Percentiles rank a stretch among this genome's conserved stretches.
phyloP scores from a whole-genome alignment of 1,140 invertebrate genomes.

The Cecropterus lyciades region DNA sequence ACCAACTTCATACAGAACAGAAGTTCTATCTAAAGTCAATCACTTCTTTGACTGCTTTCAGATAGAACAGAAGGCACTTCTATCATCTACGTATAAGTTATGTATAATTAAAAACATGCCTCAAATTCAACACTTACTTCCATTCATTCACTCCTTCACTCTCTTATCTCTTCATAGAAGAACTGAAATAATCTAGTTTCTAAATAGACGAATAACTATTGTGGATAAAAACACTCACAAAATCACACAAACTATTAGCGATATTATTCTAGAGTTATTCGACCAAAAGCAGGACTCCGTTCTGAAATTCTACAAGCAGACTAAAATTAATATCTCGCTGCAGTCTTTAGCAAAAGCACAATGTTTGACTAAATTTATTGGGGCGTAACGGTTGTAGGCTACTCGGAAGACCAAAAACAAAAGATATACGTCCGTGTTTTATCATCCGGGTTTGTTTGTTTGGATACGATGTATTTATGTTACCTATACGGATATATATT shows the following conservation, averaged over 20 bases:
- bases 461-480: constrained; percentile 38
- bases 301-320: constrained; percentile 11
- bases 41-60: too few relatives aligned
- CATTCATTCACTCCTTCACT: too few relatives aligned
- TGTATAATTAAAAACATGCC: too few relatives aligned
- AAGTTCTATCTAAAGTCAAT: too few relatives aligned
- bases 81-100: too few relatives aligned
- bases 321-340: constrained; percentile 33
- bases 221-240: too few relatives aligned
- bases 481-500: constrained; percentile 50
- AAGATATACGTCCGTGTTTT: constrained; percentile 40
- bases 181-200: too few relatives aligned
- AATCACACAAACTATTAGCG: constrained; percentile 2
- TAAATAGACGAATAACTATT: too few relatives aligned
- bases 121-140: too few relatives aligned
- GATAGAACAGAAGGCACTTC: too few relatives aligned
- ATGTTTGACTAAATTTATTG: constrained; percentile 42
- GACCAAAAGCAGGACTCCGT: constrained; percentile 27
- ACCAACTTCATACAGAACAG: too few relatives aligned
- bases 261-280: constrained; percentile 36
- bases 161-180: too few relatives aligned
- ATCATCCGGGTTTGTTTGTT: constrained; percentile 41
- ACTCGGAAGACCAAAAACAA: constrained; percentile 46
- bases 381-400: constrained; percentile 40
- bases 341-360: constrained; percentile 32